Evolutionary conservation across 1,140 invertebrate genomes (phyloP).

Genomic region (Tenebrio molitor): DNA sequence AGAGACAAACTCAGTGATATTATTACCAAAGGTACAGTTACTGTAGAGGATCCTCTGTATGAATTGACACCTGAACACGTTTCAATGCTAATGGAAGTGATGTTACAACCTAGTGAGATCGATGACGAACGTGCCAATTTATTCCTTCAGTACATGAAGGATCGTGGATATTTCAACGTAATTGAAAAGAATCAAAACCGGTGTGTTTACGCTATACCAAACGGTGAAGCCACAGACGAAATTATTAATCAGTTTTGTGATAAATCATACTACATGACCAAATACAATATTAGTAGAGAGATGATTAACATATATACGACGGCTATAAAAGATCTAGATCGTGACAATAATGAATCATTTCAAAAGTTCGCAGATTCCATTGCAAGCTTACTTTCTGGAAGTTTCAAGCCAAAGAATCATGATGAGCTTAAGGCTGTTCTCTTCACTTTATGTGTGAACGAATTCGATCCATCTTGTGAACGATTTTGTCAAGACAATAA

Average conservation of each 20-base stretch:
- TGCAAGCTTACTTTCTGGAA: slow-evolving; percentile 12
- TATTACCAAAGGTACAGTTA: not conserved
- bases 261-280: not conserved
- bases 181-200: not conserved
- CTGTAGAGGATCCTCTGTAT: slow-evolving; percentile 2
- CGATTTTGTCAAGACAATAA: not conserved
- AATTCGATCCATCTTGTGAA: slow-evolving; percentile 16
- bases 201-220: slow-evolving; percentile 7
- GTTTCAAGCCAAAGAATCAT: slow-evolving; percentile 7
- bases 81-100: slow-evolving; percentile 1
- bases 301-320: not conserved
- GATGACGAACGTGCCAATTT: slow-evolving; percentile 10
- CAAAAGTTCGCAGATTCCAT: slow-evolving; percentile 20
- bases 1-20: not conserved
- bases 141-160: slow-evolving; percentile 17
- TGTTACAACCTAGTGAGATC: slow-evolving; percentile 6
- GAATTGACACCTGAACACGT: slow-evolving; percentile 2
- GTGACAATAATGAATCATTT: slow-evolving; percentile 21
- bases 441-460: not conserved
- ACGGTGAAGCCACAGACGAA: slow-evolving; percentile 14
- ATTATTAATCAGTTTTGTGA: slow-evolving; percentile 6
- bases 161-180: not conserved
- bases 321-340: slow-evolving; percentile 6
- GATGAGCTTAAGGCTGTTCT: slow-evolving; percentile 8
- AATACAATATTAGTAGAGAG: not conserved